Percentiles rank a stretch among this genome's conserved stretches.
phyloP scores from a whole-genome alignment of 2,888 invertebrate genomes.

The Trichopoda pennipes region DNA sequence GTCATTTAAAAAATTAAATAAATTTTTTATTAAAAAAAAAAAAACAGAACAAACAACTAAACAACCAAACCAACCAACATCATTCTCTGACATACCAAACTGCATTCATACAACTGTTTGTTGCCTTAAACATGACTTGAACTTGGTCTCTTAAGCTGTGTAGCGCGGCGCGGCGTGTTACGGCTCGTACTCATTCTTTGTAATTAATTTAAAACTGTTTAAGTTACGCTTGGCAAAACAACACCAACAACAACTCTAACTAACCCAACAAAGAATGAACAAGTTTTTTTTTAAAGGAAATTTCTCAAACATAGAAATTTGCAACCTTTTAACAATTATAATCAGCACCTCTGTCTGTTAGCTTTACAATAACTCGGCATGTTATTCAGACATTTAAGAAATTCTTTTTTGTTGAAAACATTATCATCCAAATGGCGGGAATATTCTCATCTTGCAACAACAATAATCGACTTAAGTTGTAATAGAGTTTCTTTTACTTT shows the following conservation, averaged over 20 bases:
- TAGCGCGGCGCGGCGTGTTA: too few species aligned
- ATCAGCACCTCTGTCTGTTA: constrained; percentile 49
- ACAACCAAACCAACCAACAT: too few species aligned
- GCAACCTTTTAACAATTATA: constrained; percentile 48
- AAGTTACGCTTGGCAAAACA: constrained; percentile 62
- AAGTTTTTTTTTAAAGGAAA: constrained; percentile 25
- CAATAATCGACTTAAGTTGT: constrained; percentile 34
- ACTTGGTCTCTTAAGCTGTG: constrained; percentile 15
- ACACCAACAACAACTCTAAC: not conserved
- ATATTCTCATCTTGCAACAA: constrained; percentile 54
- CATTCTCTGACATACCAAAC: constrained; percentile 53
- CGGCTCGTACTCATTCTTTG: constrained; percentile 57
- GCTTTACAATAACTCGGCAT: constrained; percentile 45
- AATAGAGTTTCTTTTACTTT: constrained; percentile 41
- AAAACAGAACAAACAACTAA: constrained; percentile 8
- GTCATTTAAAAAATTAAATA: constrained; percentile 27
- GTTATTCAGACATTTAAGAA: constrained; percentile 47
- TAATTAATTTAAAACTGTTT: constrained; percentile 68
- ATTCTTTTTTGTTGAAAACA: constrained; percentile 50
- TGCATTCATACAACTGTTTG: constrained; percentile 43
- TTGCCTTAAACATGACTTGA: not conserved
- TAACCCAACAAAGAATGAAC: constrained; percentile 38
- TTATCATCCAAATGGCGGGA: constrained; percentile 63
- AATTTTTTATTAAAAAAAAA: constrained; percentile 11
- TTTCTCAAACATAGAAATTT: constrained; percentile 7